Base-by-base conservation (phyloP, 2,113 vertebrate species). In the Polyodon spathula region DNA sequence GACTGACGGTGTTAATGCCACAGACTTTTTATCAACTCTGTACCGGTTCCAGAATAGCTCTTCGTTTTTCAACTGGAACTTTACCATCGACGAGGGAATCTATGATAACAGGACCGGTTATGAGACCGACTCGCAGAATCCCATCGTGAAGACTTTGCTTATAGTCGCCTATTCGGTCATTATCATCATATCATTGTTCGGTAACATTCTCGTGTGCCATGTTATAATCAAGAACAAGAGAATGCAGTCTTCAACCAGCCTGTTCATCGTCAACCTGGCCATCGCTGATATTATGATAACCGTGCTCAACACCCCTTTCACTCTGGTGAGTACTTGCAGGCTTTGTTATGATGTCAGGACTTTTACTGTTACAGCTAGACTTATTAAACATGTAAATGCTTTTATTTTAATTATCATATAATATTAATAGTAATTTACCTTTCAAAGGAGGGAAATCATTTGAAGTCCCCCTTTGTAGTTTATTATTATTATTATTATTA, bases 201-300 rank as follows among this genome's bases (percentile, higher is more conserved):
- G 89, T 9, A 91, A 90, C 56, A 54, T 63, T 52, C 64, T 88
- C 56, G 86, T 89, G 52, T 89, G 88, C 68, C 88, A 89, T 1
- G 82, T 88, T 70, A 81, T 91, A 62, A 63, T 83, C 63, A 89
- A 88, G 72, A 86, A 80, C 73, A 86, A 80, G 42, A 77, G 76
- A 61, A 81, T 86, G 77, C 82, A 79, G 38, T 86, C 86, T 0
- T 84, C 84, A 52, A 87, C 84, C 46, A 82, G 81, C 70, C 78
- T 90, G 54, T 88, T 91, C 78, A 85, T 89, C 0, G 73, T 78
- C 63, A 89, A 88, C 60, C 71, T 91, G 66, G 86, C 88, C 0
- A 6, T 89, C 1, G 86, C 84, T 0, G 89, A 88, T 0, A 75
- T 90, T 68, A 83, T 88, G 76, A 84, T 90, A 66, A 88, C 86